Base-by-base conservation (phyloP, 2,113 vertebrate genomes). In the Clarias magur region DNA sequence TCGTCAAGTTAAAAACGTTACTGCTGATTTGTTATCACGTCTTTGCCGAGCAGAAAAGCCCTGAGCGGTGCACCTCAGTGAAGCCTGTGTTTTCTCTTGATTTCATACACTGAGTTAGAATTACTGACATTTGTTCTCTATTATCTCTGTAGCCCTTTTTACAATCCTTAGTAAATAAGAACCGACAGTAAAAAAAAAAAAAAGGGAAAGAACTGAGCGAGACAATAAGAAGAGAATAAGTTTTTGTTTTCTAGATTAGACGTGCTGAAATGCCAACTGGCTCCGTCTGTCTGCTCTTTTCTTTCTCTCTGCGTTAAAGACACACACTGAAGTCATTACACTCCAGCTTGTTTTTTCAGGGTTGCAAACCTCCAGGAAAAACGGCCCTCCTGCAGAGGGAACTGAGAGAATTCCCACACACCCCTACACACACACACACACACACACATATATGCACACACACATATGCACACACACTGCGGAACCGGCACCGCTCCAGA, bases 261-360 rank as follows among this genome's bases (percentile, higher is more conserved):
- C 1, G 79, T 75, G 70, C 23, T 85, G 70, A 85, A 38, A 85
- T 34, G 63, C 34, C 62, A 81, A 65, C 67, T 87, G 88, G 88
- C 53, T n/a, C 85, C 90, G 91, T 12, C 56, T 62, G 89, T 90
- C 88, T 87, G 76, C 42, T 27, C 76, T n/a, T 25, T 53, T 87
- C 86, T 75, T 25, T 65, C 59, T 56, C 80, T 78, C 60, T 62
- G 70, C 4, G 57, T 65, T 75, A 72, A 53, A 75, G 80, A 34
- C 80, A 92, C 93, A 94, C 88, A 62, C 91, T 94, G 93, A 94
- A 95, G 89, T 93, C 93, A 94, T 94, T 94, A 93, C 73, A 87
- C 30, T 85, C 87, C 84, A 88, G 88, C 84, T 90, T 93, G 90
- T 93, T 90, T 92, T 90, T 81, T 86, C 92, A 87, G 82, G 67